Evolutionary conservation across 2,797 vertebrate species (phyloP), one percentile per base, ranked within the genome.

Genomic region (Sorex maritimensis): DNA sequence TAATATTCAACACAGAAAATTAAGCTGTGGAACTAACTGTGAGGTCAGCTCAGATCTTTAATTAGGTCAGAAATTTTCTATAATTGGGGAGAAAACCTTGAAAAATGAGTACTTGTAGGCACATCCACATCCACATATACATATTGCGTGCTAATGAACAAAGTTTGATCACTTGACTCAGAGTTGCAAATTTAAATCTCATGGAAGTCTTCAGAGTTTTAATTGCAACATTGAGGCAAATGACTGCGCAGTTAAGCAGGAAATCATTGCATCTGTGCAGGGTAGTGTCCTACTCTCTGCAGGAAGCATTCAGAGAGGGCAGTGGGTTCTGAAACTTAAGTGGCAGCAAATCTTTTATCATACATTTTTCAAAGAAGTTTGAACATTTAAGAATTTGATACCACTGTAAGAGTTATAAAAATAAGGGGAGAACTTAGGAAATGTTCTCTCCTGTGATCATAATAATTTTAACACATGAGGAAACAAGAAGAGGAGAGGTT

Each of bases 41-140:
- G 72, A 95, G 15, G 88, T 83, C 10, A 92, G 94, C 58, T 67
- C 4, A 96, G 73, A 28, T 23, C 21, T 23, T 92, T 79, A 71
- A 2, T 81, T 88, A 92, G 81, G 74, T 89, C 55, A 90, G 3
- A 9, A 92, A 82, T 88, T 77, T 58, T 81, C 41, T 80, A 1
- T 81, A 81, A 85, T 68, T 79, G 28, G 24, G 75, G 7, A 79
- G 77, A 73, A 61, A 49, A 1, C 12, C 61, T 55, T 65, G 38
- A 81, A 79, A 88, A 77, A 86, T 87, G 41, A 72, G 5, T 71
- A 15, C 9, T 63, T 3, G 24, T 17, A 58, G 2, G 14, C 6
- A 38, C 15, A 49, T 3, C 41, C 28, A 24, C 10, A 61, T 3
- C 11, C 17, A 49, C 0, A 4, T 11, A 34, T 0, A 19, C 6